Evolutionary conservation across 2,113 vertebrate genomes (phyloP), one percentile per base, ranked within the genome.

Genomic region (Nestor notabilis): DNA sequence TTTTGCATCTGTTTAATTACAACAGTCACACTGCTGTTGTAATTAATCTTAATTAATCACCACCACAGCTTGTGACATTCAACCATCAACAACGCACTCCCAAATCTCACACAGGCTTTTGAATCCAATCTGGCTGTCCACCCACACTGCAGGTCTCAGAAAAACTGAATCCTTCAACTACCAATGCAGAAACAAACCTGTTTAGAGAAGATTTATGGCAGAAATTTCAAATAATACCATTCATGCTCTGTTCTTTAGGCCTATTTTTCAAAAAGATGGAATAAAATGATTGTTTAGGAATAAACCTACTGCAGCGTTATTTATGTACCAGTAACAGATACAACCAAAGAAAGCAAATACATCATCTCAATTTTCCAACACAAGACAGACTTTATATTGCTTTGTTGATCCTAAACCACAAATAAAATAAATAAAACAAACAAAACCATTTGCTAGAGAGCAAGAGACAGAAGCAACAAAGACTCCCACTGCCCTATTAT

Each of bases 31-130:
- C 63, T 83, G 66, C 58, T 74, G 46, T 53, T 86, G 82, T 63
- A 88, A 92, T 90, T 88, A 70, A 79, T 84, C 84, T 65, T 71
- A 70, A 84, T 91, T 87, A 91, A 66, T 74, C 87, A 81, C 68
- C 76, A 65, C 15, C 47, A 55, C 29, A 83, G 63, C 53, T 35
- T 65, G 86, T 88, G 84, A 93, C 89, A 91, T 49, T 79, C 84
- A 82, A 2, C 66, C 35, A 52, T 18, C 85, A 77, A 17, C 68
- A 79, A n/a, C 1, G 0, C 44, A 14, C 24, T 87, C 87, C 63
- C 82, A 64, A 33, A 56, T 44, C 82, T 87, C 87, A 63, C 2
- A 1, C 4, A 29, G 20, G 77, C 56, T 41, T 76, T 85, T 72
- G 23, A 74, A 90, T 65, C 84, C 49, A 47, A 75, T 77, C 89